phyloP scores from a whole-genome alignment of 2,888 invertebrate genomes.

The Crioceris asparagi region DNA sequence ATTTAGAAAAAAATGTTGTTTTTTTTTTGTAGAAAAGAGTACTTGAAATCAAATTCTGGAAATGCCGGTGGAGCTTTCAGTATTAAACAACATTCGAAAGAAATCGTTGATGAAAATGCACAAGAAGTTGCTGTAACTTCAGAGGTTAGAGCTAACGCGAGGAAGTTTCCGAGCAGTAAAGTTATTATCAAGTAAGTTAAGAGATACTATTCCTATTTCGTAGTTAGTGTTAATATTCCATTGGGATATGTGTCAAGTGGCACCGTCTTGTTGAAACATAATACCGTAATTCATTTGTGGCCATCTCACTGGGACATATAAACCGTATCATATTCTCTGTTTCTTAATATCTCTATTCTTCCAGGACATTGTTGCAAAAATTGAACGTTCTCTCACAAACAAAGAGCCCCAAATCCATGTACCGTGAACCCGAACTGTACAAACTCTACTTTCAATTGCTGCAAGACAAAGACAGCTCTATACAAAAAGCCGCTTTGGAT shows the following conservation, averaged over 20 bases:
- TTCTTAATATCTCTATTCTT: too few species aligned
- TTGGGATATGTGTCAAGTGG: too few species aligned
- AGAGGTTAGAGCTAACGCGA: neutral
- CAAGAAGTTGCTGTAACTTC: too few species aligned
- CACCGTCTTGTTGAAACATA: too few species aligned
- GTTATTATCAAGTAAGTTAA: neutral
- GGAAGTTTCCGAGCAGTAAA: neutral
- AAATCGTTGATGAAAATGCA: neutral
- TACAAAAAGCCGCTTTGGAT: conserved; percentile 79
- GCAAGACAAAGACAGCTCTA: conserved; percentile 60
- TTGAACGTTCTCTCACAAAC: conserved; percentile 70
- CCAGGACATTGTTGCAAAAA: conserved; percentile 48
- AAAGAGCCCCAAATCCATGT: conserved; percentile 68
- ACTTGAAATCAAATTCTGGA: conserved; percentile 48
- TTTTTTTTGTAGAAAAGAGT: conserved; percentile 38
- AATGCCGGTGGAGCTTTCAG: conserved; percentile 40
- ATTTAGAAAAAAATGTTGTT: neutral
- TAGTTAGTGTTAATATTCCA: too few species aligned
- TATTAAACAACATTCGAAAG: neutral
- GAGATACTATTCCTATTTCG: too few species aligned
- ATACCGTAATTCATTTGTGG: too few species aligned
- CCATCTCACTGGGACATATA: too few species aligned
- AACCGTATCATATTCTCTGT: too few species aligned
- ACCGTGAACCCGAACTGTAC: conserved; percentile 63
- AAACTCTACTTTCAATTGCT: conserved; percentile 71